Percentiles rank a stretch among this genome's conserved stretches.
These are phyloP conservation scores for Lepidurus packardi DNA, from an alignment of 1,140 invertebrate species.

Conservation along the genomic window DNA sequence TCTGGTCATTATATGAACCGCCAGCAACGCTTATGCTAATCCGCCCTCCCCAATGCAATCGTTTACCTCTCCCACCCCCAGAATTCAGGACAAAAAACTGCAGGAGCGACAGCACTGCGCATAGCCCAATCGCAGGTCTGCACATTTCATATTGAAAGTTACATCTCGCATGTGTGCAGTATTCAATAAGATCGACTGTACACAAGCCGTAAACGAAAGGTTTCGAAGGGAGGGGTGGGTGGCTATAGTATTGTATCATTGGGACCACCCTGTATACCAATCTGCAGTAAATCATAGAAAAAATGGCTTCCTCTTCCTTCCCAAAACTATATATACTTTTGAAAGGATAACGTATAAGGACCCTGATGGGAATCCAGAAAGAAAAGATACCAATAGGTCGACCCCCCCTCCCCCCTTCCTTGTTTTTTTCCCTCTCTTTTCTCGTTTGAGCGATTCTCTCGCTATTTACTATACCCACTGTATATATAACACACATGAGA, in stretches of 20 bases:
- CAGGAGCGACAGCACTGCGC: neutral
- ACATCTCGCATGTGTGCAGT: slow-evolving; percentile 18
- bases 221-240: neutral
- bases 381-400: neutral
- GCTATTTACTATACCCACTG: too few relatives aligned
- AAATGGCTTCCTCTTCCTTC: slow-evolving; percentile 16
- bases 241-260: neutral
- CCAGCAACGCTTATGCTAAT: too few relatives aligned
- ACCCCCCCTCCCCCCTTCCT: neutral
- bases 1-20: too few relatives aligned
- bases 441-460: too few relatives aligned
- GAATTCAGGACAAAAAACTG: neutral
- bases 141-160: slow-evolving; percentile 8
- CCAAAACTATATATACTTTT: neutral
- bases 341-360: neutral
- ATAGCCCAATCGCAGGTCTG: neutral
- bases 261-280: slow-evolving; percentile 21
- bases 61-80: neutral
- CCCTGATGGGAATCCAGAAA: neutral
- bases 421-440: neutral
- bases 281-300: slow-evolving; percentile 22
- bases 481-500: too few relatives aligned
- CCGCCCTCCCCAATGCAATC: too few relatives aligned
- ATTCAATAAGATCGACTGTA: slow-evolving; percentile 1
- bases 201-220: neutral